These are phyloP conservation scores for Lerema accius DNA, from an alignment of 1,140 invertebrate genomes.

Conservation along the genomic window DNA sequence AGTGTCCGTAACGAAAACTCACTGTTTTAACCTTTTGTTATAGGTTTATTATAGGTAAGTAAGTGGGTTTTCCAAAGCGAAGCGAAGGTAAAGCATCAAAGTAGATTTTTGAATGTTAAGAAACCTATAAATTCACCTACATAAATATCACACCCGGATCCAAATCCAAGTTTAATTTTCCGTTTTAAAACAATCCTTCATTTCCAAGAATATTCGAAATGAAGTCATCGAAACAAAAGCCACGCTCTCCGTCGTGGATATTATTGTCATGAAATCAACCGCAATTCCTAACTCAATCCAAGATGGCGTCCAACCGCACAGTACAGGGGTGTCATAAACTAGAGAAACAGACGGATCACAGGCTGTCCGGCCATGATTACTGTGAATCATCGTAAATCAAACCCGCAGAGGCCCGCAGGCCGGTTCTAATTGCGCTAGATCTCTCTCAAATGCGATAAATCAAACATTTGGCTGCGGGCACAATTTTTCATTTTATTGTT, in stretches of 20 bases:
- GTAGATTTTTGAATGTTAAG: too few relatives aligned
- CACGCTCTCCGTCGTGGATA: neutral
- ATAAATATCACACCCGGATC: too few relatives aligned
- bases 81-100: too few relatives aligned
- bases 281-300: conserved; percentile 51
- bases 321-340: conserved; percentile 63
- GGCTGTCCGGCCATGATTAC: conserved; percentile 66
- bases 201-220: too few relatives aligned
- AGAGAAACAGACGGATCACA: conserved; percentile 63
- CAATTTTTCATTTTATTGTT: conserved; percentile 58
- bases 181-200: too few relatives aligned
- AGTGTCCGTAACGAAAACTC: too few relatives aligned
- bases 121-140: too few relatives aligned
- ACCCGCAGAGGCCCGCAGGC: conserved; percentile 70
- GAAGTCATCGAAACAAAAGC: conserved; percentile 4
- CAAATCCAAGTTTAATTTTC: too few relatives aligned
- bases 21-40: too few relatives aligned
- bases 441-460: conserved; percentile 62
- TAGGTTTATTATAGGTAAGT: too few relatives aligned
- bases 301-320: conserved; percentile 66
- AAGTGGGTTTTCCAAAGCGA: too few relatives aligned
- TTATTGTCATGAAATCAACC: conserved; percentile 38
- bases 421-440: conserved; percentile 68
- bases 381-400: conserved; percentile 75
- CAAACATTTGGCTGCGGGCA: conserved; percentile 64